Evolutionary conservation across 2,888 invertebrate genomes (phyloP).

Genomic region (Trissoscelio sp.): DNA sequence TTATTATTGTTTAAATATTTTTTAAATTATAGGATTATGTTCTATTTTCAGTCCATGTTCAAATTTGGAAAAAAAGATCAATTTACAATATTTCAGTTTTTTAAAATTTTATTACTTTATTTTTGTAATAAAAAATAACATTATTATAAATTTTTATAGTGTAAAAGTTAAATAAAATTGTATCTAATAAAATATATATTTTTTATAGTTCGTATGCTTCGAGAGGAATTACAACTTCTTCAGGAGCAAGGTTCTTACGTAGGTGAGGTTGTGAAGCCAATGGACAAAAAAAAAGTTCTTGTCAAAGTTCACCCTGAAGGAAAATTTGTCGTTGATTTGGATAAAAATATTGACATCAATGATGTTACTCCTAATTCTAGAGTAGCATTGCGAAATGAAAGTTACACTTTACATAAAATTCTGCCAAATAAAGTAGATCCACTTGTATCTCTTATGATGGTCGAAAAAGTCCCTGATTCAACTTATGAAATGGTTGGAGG

Average conservation of each 20-base stretch:
- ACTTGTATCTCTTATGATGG: constrained; percentile 99
- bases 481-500: constrained; percentile 99
- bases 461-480: constrained; percentile 99
- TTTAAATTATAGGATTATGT: no score
- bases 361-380: constrained; percentile 99
- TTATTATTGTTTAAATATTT: no score
- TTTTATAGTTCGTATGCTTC: constrained; percentile 93
- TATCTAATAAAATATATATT: background rate
- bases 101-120: no score
- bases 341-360: constrained; percentile 99
- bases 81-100: no score
- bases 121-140: no score
- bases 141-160: background rate
- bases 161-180: background rate
- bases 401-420: constrained; percentile 99
- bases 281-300: constrained; percentile 99
- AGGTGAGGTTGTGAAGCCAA: constrained; percentile 99
- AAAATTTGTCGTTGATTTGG: constrained; percentile 99
- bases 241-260: constrained; percentile 99
- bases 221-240: constrained; percentile 97
- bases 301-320: constrained; percentile 99
- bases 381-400: constrained; percentile 98
- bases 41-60: no score
- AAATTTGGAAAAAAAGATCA: no score
- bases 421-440: constrained; percentile 99